Evolutionary conservation across 2,888 invertebrate species (phyloP).

Genomic region (Agrenia bidenticulata): DNA sequence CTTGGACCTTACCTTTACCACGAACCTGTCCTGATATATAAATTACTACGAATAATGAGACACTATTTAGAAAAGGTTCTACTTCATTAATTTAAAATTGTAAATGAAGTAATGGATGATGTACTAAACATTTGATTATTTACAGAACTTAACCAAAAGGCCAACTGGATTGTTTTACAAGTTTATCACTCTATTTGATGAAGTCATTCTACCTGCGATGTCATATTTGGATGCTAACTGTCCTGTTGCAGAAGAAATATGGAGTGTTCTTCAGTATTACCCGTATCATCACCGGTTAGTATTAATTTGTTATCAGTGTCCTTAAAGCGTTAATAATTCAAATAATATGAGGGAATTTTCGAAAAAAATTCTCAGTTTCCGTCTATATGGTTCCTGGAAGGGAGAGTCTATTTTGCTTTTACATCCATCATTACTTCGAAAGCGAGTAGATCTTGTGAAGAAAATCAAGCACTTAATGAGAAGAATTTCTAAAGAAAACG

Average conservation of each 20-base stretch:
- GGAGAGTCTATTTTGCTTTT: constrained; percentile 76
- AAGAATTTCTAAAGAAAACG: constrained; percentile 95
- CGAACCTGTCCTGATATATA: constrained; percentile 88
- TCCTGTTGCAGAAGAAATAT: constrained; percentile 93
- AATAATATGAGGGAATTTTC: neutral
- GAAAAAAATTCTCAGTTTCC: constrained; percentile 63
- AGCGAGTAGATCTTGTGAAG: constrained; percentile 83
- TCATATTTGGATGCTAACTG: constrained; percentile 92
- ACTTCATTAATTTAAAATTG: constrained; percentile 13
- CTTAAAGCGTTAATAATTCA: neutral
- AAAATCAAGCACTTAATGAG: constrained; percentile 96
- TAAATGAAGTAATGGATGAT: neutral
- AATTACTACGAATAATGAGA: constrained; percentile 65
- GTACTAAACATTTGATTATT: neutral
- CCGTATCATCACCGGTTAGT: constrained; percentile 73
- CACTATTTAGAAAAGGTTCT: constrained; percentile 58
- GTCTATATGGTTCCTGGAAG: constrained; percentile 95
- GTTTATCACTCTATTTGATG: constrained; percentile 80
- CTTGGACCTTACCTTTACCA: constrained; percentile 85
- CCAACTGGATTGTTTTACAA: constrained; percentile 70
- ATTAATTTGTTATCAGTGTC: neutral
- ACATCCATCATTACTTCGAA: constrained; percentile 80
- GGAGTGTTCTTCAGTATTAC: constrained; percentile 81
- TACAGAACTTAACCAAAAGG: constrained; percentile 53
- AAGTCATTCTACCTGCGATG: constrained; percentile 84